Base-by-base conservation (phyloP, 37 sponge, comb jelly and placozoan genomes). In the Axinella damicornis region DNA sequence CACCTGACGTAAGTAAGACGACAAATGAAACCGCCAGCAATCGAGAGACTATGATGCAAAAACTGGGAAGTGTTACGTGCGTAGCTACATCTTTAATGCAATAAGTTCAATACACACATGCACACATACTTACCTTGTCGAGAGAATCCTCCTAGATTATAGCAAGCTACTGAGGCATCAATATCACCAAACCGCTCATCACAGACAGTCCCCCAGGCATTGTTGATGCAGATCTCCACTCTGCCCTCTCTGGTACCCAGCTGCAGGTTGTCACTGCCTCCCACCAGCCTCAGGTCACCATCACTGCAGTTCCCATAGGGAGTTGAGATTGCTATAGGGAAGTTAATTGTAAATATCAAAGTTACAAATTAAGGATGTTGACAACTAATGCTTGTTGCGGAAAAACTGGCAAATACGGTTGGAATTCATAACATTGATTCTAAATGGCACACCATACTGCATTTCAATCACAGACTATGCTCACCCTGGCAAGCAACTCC, bases 161-260 rank as follows among this genome's bases (percentile, higher is more conserved):
- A 5, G 12, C 62, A 61, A 2, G 12, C 25, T 5, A 25, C 25
- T 22, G 13, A 5, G 14, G 25, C 62, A 61, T 61, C 62, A 5
- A 14, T 14, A 14, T 5, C 5, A 5, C 25, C 25, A 25, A 61
- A 61, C 13, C 5, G n/a, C 4, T 4, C 12, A 14, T 25, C 25
- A 61, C 62, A 61, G 62, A 61, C 14, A 25, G 62, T 61, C 25
- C 62, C 62, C 62, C 78, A 77, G 1, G 78, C 78, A 39, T 62
- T 77, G 65, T 77, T 77, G n/a, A 77, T 63, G 24, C 78, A 77
- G 41, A 77, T 21, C 36, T 77, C 78, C 5, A 77, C 46, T 37
- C 78, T 28, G 20, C 78, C 78, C 31, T 55, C 57, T 14, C 53
- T 25, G 2, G 24, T 36, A 5, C 22, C 25, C 12, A 14, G 4